phyloP scores from a whole-genome alignment of 2,888 invertebrate species.

The Oscheius onirici region DNA sequence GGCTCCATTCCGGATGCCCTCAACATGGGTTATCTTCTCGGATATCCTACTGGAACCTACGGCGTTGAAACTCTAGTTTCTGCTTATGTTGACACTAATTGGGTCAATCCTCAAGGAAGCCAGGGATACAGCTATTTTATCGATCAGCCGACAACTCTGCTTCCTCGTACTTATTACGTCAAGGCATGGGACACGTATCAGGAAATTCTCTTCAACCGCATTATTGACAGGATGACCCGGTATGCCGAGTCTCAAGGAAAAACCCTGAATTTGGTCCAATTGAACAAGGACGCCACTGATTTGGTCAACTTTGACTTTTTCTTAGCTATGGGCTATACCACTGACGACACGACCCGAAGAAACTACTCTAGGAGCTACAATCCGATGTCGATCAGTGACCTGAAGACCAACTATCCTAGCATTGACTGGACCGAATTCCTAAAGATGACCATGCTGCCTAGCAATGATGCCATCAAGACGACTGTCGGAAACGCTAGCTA shows the following conservation, averaged over 20 bases:
- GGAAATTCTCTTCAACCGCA: slow-evolving; percentile 20
- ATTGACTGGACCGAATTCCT: slow-evolving; percentile 49
- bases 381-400: slow-evolving; percentile 46
- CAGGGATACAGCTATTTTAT: slow-evolving; percentile 40
- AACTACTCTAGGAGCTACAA: slow-evolving; percentile 59
- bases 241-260: slow-evolving; percentile 42
- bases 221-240: slow-evolving; percentile 38
- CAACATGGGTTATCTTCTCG: slow-evolving; percentile 42
- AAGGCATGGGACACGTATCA: slow-evolving; percentile 48
- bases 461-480: background rate
- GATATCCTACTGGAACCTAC: slow-evolving; percentile 31
- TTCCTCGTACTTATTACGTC: slow-evolving; percentile 48
- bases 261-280: slow-evolving; percentile 37
- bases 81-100: slow-evolving; percentile 52
- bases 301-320: slow-evolving; percentile 59
- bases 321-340: slow-evolving; percentile 55
- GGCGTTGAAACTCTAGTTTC: slow-evolving; percentile 47
- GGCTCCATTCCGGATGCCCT: slow-evolving; percentile 24
- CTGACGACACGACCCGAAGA: slow-evolving; percentile 57
- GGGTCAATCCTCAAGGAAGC: slow-evolving; percentile 49
- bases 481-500: slow-evolving; percentile 16
- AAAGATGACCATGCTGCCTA: slow-evolving; percentile 19
- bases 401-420: slow-evolving; percentile 21
- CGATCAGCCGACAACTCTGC: slow-evolving; percentile 54
- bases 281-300: slow-evolving; percentile 45